Percentiles rank a stretch among this genome's conserved stretches.
These are phyloP conservation scores for Pocota personata DNA, from an alignment of 2,888 invertebrate species.

Conservation along the genomic window DNA sequence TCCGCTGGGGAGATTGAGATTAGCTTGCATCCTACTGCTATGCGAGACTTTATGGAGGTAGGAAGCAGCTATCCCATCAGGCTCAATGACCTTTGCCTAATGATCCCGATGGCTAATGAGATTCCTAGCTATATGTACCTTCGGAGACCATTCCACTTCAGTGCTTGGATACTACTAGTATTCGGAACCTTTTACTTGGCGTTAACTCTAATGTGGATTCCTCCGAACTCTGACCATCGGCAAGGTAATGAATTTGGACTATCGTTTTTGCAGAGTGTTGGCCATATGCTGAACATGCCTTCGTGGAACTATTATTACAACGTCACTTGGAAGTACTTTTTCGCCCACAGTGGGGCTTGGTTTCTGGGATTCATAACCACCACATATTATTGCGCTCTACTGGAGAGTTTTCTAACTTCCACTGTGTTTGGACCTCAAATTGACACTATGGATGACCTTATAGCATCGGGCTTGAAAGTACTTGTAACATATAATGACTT, in stretches of 20 bases:
- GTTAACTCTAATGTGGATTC: slow-evolving; percentile 44
- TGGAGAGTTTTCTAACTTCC: slow-evolving; percentile 29
- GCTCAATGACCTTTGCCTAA: slow-evolving; percentile 79
- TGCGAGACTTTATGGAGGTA: slow-evolving; percentile 49
- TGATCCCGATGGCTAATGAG: slow-evolving; percentile 78
- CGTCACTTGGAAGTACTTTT: slow-evolving; percentile 28
- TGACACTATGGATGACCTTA: slow-evolving; percentile 76
- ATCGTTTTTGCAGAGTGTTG: slow-evolving; percentile 4
- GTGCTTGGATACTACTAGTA: slow-evolving; percentile 76
- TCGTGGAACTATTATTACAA: background rate
- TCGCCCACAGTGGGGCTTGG: background rate
- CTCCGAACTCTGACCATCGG: background rate
- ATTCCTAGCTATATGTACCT: slow-evolving; percentile 76
- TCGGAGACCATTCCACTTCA: slow-evolving; percentile 73
- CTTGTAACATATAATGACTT: slow-evolving; percentile 54
- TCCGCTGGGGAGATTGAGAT: slow-evolving; percentile 76
- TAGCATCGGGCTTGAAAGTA: slow-evolving; percentile 76
- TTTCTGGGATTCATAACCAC: slow-evolving; percentile 19
- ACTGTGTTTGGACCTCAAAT: slow-evolving; percentile 75
- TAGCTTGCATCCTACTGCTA: slow-evolving; percentile 77
- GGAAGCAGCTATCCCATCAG: slow-evolving; percentile 78
- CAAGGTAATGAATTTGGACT: slow-evolving; percentile 7
- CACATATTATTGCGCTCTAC: slow-evolving; percentile 10
- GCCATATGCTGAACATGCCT: slow-evolving; percentile 14
- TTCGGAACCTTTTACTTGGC: slow-evolving; percentile 75